Evolutionary conservation across 2,113 vertebrate species (phyloP), one percentile per base, ranked within the genome.

Genomic region (Sturnus vulgaris): DNA sequence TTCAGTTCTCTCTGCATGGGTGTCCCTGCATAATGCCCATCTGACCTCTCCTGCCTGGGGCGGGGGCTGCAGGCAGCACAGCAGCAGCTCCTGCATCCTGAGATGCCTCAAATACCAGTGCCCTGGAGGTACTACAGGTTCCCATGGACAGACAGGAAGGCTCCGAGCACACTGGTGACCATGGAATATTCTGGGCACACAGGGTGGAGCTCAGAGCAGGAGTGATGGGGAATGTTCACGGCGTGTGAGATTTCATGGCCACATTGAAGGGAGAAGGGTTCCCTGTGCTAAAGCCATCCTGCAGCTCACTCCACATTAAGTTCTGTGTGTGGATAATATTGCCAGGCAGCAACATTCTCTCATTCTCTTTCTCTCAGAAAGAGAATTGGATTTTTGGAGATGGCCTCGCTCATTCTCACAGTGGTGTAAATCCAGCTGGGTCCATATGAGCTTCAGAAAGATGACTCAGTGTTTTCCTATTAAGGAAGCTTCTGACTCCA

Each of bases 341-440:
- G 9, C 24, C 22, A 65, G 50, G n/a, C 46, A 91, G 59, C 50
- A 65, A 65, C 9, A 40, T 33, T 39, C 7, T 19, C n/a, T 37
- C 56, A 20, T 61, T 39, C 17, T 39, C 17, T 61, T 40, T 40
- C 39, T 40, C 39, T 40, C 35, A 2, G 61, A 30, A 56, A 16
- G 14, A 22, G 15, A 88, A 82, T 2, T 0, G 2, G n/a, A 42
- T 80, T 49, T 78, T 39, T 84, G 52, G 56, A 81, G 55, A 53
- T 33, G 28, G 46, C 21, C 46, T 31, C 53, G 37, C 55, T 63
- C 0, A 0, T 25, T 92, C 55, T 61, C 39, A 71, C 1, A 3
- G 46, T 53, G 52, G n/a, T 50, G 17, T 76, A 69, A 57, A 20
- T 65, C 55, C 50, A 72, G 39, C 49, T 4, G 8, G 25, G n/a